Conservation (phyloP, 2,797 vertebrate species). For the Diplodus sargus region DNA sequence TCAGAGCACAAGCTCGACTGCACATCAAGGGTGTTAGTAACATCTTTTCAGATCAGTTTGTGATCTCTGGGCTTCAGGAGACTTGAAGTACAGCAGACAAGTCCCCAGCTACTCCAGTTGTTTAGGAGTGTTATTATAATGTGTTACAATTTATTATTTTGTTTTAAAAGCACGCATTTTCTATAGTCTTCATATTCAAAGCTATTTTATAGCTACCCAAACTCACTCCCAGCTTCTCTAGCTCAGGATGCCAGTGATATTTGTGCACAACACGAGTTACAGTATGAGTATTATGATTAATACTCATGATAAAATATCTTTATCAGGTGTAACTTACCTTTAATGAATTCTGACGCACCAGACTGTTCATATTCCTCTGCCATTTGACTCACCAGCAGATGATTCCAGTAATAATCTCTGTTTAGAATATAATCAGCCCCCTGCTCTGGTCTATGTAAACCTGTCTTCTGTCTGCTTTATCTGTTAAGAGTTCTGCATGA, state of each 20-base stretch:
- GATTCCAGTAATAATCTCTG: neutral
- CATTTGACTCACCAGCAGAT: conserved; percentile 39
- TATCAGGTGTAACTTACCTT: conserved; percentile 52
- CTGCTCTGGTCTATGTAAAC: neutral
- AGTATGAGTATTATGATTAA: neutral
- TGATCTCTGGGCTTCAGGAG: too few species aligned
- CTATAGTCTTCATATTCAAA: neutral
- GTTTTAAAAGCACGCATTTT: neutral
- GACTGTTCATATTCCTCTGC: conserved; percentile 60
- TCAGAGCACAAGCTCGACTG: too few species aligned
- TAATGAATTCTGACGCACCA: conserved; percentile 59
- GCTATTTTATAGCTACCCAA: neutral
- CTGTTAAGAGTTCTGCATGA: neutral
- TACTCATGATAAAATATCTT: neutral
- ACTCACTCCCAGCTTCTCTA: neutral
- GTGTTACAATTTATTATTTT: neutral
- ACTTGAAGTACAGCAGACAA: too few species aligned
- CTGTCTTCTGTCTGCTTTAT: neutral
- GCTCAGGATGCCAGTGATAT: neutral
- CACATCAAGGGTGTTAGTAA: too few species aligned
- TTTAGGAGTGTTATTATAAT: too few species aligned
- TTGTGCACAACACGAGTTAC: neutral
- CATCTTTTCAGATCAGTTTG: too few species aligned
- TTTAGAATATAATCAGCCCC: neutral
- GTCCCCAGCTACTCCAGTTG: too few species aligned